Percentiles rank a stretch among this genome's conserved stretches.
Conservation (phyloP, 92 coral and sea anemone species). For the Hydrozoanthus gracilis region DNA sequence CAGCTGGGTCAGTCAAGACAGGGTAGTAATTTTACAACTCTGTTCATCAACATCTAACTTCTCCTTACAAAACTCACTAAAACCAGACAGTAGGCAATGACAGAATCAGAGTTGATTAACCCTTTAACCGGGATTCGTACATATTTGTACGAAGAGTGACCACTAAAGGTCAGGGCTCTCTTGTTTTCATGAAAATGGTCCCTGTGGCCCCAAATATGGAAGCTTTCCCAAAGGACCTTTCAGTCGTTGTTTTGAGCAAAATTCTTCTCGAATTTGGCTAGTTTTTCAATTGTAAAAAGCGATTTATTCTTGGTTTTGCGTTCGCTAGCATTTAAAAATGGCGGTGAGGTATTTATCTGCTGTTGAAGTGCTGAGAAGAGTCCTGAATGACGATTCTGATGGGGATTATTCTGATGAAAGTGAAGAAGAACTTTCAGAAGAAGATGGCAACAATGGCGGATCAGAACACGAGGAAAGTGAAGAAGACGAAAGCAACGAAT, state of each 20-base stretch:
- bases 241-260: slow-evolving; percentile 38
- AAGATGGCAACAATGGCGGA: slow-evolving; percentile 34
- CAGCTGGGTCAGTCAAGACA: no score
- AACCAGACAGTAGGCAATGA: no score
- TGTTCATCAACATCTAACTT: no score
- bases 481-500: no score
- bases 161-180: background rate
- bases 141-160: slow-evolving; percentile 19
- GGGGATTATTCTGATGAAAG: slow-evolving; percentile 52
- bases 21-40: no score
- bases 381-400: slow-evolving; percentile 47
- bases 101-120: background rate
- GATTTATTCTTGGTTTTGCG: slow-evolving; percentile 34
- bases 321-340: slow-evolving; percentile 28
- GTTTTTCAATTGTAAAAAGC: slow-evolving; percentile 34
- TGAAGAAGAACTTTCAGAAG: slow-evolving; percentile 53
- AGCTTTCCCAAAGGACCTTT: no score
- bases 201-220: no score
- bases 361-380: slow-evolving; percentile 44
- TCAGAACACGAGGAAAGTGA: no score
- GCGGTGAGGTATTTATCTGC: slow-evolving; percentile 44
- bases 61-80: no score
- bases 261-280: slow-evolving; percentile 32
- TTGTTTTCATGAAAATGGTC: background rate
- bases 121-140: slow-evolving; percentile 25